Evolutionary conservation across 2,888 invertebrate genomes (phyloP), one percentile per base, ranked within the genome.

Genomic region (Netelia melanura): DNA sequence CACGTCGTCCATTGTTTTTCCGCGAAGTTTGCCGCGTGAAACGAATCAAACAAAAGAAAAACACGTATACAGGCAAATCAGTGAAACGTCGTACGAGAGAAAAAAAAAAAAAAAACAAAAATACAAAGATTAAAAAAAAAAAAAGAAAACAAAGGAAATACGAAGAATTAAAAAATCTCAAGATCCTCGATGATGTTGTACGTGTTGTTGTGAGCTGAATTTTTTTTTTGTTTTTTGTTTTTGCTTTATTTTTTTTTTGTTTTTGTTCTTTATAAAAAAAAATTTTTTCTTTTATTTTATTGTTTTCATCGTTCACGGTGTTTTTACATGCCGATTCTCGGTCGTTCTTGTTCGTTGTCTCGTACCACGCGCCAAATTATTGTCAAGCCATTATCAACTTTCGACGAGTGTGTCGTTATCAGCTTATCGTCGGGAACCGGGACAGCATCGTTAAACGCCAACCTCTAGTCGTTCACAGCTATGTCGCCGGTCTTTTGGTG

Each of bases 401-500:
- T 70, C 62, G 38, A 58, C 68, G 44, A 52, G 48, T 65, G 68
- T 56, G 9, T 5, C 68, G 54, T 67, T 56, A 56, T 67, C 67
- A 43, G 61, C 48, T 25, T 58, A 38, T 54, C 62, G 52, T 23
- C 62, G 62, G 21, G 62, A 52, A 70, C 62, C 62, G 74, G 48
- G 21, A 67, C 17, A 44, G 38, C 54, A 30, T 58, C 11, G 62
- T 54, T 14, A 67, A 48, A 25, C 14, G n/a, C 11, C 30, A 64
- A 17, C 62, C 23, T 23, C 38, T 76, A 11, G 56, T 79, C 75
- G 71, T 70, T 68, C 76, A 38, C 78, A 81, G 52, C 38, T 79
- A 92, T 92, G 92, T 90, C 89, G 90, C 89, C 88, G 90, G 88
- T 89, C 90, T 88, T 90, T 90, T 92, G 93, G 93, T 93, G 93